Percentiles rank a stretch among this genome's conserved stretches.
Evolutionary conservation across 2,797 vertebrate genomes (phyloP).

Genomic region (Protosalanx chinensis): DNA sequence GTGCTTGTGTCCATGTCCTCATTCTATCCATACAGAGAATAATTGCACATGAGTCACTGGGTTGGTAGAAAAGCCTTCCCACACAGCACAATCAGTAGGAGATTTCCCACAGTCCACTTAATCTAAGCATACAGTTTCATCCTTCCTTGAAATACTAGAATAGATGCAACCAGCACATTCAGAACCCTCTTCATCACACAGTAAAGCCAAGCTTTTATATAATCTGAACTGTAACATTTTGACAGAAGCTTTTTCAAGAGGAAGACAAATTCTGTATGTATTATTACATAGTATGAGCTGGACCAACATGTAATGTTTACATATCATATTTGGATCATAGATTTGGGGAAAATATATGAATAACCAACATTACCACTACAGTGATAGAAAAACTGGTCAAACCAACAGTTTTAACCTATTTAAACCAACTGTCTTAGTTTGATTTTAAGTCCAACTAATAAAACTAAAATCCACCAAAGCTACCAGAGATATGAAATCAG

Average conservation of each 20-base stretch:
- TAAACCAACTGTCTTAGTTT: too few species aligned
- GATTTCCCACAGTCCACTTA: constrained; percentile 45
- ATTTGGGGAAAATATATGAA: too few species aligned
- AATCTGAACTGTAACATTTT: constrained; percentile 63
- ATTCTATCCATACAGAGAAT: constrained; percentile 23
- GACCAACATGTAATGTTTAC: too few species aligned
- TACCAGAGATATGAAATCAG: constrained; percentile 12
- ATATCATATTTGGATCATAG: too few species aligned
- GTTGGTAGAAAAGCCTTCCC: constrained; percentile 25
- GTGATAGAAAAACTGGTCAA: too few species aligned
- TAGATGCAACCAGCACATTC: constrained; percentile 29
- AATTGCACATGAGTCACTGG: constrained; percentile 24
- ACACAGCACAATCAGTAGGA: constrained; percentile 38
- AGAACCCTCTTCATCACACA: constrained; percentile 31
- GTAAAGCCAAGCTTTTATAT: constrained; percentile 53
- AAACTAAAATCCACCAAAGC: constrained; percentile 24
- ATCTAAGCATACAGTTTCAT: constrained; percentile 28
- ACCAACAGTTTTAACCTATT: too few species aligned
- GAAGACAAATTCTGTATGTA: too few species aligned
- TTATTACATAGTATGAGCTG: too few species aligned
- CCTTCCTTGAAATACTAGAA: not conserved
- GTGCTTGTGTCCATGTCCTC: constrained; percentile 11
- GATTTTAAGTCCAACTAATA: not conserved
- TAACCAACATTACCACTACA: too few species aligned
- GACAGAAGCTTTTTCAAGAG: constrained; percentile 28